Evolutionary conservation across 1,140 invertebrate species (phyloP).

Genomic region (Adoxophyes honmai): DNA sequence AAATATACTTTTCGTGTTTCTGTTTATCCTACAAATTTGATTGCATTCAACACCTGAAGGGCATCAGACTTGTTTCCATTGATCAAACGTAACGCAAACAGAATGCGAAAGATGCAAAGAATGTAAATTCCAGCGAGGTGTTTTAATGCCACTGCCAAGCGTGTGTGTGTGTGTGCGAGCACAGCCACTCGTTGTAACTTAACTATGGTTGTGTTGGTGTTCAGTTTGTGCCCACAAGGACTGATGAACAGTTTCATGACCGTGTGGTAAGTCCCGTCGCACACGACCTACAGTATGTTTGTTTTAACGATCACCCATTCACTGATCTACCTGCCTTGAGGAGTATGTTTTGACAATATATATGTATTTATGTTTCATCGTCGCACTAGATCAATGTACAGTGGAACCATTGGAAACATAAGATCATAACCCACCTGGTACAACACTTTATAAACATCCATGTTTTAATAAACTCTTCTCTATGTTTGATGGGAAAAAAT

Average conservation of each 20-base stretch:
- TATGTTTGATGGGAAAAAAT: too few relatives aligned
- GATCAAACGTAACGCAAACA: too few relatives aligned
- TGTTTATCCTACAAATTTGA: too few relatives aligned
- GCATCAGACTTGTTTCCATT: too few relatives aligned
- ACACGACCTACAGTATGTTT: constrained; percentile 20
- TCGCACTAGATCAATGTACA: too few relatives aligned
- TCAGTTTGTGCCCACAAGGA: constrained; percentile 90
- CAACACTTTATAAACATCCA: too few relatives aligned
- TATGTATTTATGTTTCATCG: neutral
- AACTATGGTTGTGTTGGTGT: constrained; percentile 73
- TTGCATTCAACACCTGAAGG: too few relatives aligned
- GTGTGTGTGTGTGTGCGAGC: constrained; percentile 30
- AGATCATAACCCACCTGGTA: too few relatives aligned
- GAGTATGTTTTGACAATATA: constrained; percentile 1
- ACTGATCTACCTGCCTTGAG: neutral
- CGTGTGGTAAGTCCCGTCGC: constrained; percentile 86
- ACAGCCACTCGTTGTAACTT: constrained; percentile 39
- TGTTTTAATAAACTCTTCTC: too few relatives aligned
- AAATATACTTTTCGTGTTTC: too few relatives aligned
- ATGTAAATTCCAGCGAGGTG: neutral
- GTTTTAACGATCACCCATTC: constrained; percentile 17
- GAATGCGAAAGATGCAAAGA: too few relatives aligned
- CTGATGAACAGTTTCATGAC: constrained; percentile 93
- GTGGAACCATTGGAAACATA: too few relatives aligned
- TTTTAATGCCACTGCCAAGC: constrained; percentile 43